Conservation (phyloP, 2,113 vertebrate genomes). For the Oreochromis niloticus region DNA sequence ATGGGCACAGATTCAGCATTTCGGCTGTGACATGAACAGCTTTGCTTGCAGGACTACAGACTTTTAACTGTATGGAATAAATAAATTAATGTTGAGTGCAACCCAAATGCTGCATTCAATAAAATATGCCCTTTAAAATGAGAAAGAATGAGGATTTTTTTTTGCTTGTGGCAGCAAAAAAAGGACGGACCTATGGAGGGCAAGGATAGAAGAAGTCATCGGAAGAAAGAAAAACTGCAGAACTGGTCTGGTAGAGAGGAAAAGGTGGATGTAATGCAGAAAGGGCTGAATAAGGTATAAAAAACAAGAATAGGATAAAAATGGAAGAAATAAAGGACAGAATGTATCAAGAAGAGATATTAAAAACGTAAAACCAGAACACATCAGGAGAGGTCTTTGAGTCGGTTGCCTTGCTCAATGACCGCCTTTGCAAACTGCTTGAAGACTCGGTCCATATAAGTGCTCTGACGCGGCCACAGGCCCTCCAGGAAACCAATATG, state of each 20-base stretch:
- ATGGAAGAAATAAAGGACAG: not conserved
- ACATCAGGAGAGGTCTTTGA: slow-evolving; percentile 65
- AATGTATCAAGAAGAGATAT: not conserved
- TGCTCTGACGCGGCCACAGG: slow-evolving; percentile 90
- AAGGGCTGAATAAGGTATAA: not conserved
- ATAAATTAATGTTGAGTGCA: slow-evolving; percentile 2
- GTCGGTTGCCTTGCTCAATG: slow-evolving; percentile 84
- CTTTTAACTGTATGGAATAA: slow-evolving; percentile 6
- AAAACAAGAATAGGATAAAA: not conserved
- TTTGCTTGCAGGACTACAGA: slow-evolving; percentile 4
- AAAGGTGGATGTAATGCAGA: not conserved
- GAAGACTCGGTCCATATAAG: slow-evolving; percentile 98
- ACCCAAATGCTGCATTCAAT: slow-evolving; percentile 13
- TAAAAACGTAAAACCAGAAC: not conserved
- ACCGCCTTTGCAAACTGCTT: slow-evolving; percentile 92
- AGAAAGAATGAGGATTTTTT: not conserved
- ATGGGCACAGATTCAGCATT: slow-evolving; percentile 4
- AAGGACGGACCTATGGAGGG: not conserved
- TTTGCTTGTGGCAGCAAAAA: slow-evolving; percentile 50
- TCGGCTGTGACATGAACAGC: slow-evolving; percentile 16
- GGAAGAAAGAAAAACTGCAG: not conserved
- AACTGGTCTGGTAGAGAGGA: not conserved
- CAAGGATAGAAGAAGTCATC: not conserved
- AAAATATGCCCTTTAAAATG: slow-evolving; percentile 47
- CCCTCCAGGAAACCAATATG: slow-evolving; percentile 98